Percentiles rank a stretch among this genome's conserved stretches.
Conservation (phyloP, 2,888 invertebrate genomes). For the Metellina segmentata region DNA sequence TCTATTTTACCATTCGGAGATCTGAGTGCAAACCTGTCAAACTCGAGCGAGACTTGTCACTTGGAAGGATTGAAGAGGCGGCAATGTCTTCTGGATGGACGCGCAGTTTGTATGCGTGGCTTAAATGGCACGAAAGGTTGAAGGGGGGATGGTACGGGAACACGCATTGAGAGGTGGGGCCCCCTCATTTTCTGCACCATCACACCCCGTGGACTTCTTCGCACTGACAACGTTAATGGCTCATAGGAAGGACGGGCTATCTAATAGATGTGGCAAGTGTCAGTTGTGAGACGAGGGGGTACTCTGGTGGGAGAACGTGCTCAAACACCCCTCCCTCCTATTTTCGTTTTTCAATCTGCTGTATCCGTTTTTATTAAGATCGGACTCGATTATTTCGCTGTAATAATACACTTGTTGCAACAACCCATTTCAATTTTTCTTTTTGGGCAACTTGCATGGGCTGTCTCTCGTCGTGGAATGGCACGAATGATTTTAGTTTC, state of each 20-base stretch:
- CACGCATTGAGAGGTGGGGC: constrained; percentile 18
- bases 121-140: constrained; percentile 45
- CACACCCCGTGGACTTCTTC: constrained; percentile 57
- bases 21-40: constrained; percentile 71
- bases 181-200: constrained; percentile 69
- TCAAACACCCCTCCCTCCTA: not conserved
- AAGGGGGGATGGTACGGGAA: constrained; percentile 5
- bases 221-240: constrained; percentile 69
- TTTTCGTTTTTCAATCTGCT: constrained; percentile 2
- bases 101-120: not conserved
- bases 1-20: constrained; percentile 41
- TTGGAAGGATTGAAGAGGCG: constrained; percentile 42
- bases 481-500: no score
- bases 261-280: constrained; percentile 60
- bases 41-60: constrained; percentile 57
- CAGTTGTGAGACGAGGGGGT: constrained; percentile 38
- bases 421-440: no score
- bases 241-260: constrained; percentile 37
- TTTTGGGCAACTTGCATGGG: no score
- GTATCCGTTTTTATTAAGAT: constrained; percentile 14
- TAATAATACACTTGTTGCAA: not conserved
- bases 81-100: constrained; percentile 49
- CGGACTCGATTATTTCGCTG: not conserved
- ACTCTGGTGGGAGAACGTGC: not conserved
- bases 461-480: no score